Base-by-base conservation (phyloP, 2,888 invertebrate genomes). In the Caenorhabditis sulstoni region DNA sequence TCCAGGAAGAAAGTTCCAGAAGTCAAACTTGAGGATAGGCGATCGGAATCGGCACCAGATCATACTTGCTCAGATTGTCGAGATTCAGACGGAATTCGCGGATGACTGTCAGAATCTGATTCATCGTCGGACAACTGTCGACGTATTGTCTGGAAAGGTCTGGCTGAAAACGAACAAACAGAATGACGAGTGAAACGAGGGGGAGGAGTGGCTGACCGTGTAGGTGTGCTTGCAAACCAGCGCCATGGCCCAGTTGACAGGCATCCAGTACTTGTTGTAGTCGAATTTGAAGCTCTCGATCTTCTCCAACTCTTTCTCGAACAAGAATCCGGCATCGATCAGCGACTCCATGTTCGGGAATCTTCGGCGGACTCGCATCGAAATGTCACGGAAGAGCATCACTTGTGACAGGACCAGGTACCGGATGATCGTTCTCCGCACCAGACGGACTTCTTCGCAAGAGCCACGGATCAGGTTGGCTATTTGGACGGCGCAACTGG, bases 211-310 rank as follows among this genome's bases (percentile, higher is more conserved):
- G n/a, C 12, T 41, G 4, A 41, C 41, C 14, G 12, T 8, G 12
- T 14, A 57, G 64, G 41, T 58, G n/a, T 20, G 14, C 11, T 55
- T 44, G 22, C n/a, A n/a, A 4, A 70, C 3, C 7, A 87, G 44
- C 1, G 81, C 41, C 52, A 67, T 86, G 2, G 74, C 75, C 86
- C 86, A 86, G 57, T 86, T 85, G 29, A 83, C 77, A 1, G 86
- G 86, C 41, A 86, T 57, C 86, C 86, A 86, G 57, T 86, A 87
- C 61, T 83, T 85, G 49, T 75, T 75, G 53, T 82, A 86, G 37
- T 71, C 79, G 44, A 75, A 78, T 16, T 75, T 73, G 18, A 76
- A 75, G 29, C 71, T 74, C 18, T 84, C 83, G 22, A 84, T 67
- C 29, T 75, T n/a, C 23, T 85, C 61, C 18, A 76, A 52, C 71